phyloP scores from a whole-genome alignment of 2,888 invertebrate species.

The Nesidiocoris tenuis region DNA sequence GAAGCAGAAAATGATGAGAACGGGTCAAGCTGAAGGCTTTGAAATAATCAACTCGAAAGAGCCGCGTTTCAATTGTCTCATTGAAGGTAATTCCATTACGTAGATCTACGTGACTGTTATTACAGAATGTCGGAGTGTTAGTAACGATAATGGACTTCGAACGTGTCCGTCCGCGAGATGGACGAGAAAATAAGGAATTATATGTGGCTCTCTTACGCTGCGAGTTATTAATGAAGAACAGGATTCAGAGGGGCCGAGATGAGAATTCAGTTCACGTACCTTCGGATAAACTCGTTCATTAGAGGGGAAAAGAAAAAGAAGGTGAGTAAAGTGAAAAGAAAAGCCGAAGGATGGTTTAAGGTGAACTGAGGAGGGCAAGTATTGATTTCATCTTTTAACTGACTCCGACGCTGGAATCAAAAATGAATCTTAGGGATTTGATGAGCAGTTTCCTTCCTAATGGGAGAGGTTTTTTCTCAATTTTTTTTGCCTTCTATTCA shows the following conservation, averaged over 20 bases:
- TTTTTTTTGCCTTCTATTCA: no score
- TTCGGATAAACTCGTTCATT: slow-evolving; percentile 6
- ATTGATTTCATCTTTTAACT: neutral
- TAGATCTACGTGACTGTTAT: neutral
- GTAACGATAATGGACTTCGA: neutral
- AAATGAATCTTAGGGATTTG: no score
- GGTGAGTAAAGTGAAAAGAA: neutral
- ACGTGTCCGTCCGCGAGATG: neutral
- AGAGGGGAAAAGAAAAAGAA: neutral
- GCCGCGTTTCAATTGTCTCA: no score
- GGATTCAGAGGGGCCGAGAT: neutral
- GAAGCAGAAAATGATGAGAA: no score
- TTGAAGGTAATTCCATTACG: neutral
- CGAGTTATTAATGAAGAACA: neutral
- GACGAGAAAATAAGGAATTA: neutral
- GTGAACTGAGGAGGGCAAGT: neutral
- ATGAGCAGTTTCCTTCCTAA: no score
- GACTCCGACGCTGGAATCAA: neutral
- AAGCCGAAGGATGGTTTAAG: neutral
- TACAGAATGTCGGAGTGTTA: neutral
- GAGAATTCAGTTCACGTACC: neutral
- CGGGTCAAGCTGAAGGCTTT: no score
- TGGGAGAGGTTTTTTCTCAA: no score
- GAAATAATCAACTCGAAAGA: no score
- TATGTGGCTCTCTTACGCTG: neutral